Evolutionary conservation across 2,113 vertebrate genomes (phyloP).

Genomic region (Hippocampus abdominalis): DNA sequence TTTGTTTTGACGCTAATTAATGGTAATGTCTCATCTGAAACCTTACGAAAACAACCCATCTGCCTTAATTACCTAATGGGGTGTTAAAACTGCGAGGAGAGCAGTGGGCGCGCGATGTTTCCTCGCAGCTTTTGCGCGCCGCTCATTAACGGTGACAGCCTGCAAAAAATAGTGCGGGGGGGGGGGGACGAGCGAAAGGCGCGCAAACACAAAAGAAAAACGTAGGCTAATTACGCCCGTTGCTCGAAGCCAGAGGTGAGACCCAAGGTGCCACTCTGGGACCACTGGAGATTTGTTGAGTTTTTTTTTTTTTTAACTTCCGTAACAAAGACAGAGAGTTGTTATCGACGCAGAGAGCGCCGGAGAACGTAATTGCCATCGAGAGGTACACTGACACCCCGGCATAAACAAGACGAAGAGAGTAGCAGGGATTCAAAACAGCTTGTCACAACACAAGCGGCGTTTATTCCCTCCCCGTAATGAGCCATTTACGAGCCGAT

Average conservation of each 20-base stretch:
- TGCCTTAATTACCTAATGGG: constrained; percentile 65
- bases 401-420: constrained; percentile 19
- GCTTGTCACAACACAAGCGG: constrained; percentile 40
- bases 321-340: constrained; percentile 36
- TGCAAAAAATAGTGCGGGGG: constrained; percentile 51
- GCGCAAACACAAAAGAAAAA: constrained; percentile 52
- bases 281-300: constrained; percentile 39
- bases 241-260: constrained; percentile 53
- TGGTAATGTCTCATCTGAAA: constrained; percentile 60
- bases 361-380: constrained; percentile 34
- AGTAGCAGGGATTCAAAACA: constrained; percentile 21
- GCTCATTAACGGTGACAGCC: constrained; percentile 60
- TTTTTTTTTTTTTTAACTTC: constrained; percentile 31
- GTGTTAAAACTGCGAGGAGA: constrained; percentile 51
- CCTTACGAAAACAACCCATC: constrained; percentile 59
- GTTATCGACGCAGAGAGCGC: constrained; percentile 14
- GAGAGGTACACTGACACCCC: constrained; percentile 20
- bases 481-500: constrained; percentile 40
- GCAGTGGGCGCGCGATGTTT: constrained; percentile 51
- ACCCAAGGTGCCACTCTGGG: constrained; percentile 44
- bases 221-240: constrained; percentile 61
- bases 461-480: constrained; percentile 23
- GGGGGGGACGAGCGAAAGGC: constrained; percentile 41
- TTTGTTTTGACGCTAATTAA: constrained; percentile 65
- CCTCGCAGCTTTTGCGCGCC: constrained; percentile 40